These are phyloP conservation scores for Erebia palarica DNA, from an alignment of 2,888 invertebrate genomes.

Conservation along the genomic window DNA sequence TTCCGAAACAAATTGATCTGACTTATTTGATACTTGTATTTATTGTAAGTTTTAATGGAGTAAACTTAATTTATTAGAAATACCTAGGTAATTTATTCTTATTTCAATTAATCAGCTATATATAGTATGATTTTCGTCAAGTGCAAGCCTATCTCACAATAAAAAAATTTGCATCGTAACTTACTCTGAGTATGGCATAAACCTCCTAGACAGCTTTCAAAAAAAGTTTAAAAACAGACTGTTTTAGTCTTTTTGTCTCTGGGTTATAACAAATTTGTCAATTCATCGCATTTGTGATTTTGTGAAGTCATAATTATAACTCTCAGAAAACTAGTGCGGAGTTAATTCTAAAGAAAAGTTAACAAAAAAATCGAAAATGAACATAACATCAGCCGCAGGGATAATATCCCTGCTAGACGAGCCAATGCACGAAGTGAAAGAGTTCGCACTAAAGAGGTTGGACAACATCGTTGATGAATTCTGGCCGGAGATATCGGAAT, in stretches of 20 bases:
- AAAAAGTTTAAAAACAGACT: too few species aligned
- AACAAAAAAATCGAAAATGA: constrained; percentile 58
- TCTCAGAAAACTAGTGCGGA: constrained; percentile 37
- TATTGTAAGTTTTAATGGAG: too few species aligned
- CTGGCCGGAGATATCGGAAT: constrained; percentile 99
- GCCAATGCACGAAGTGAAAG: constrained; percentile 95
- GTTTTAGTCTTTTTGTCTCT: constrained; percentile 45
- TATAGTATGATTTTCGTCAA: too few species aligned
- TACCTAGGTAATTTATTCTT: too few species aligned
- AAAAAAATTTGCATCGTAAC: too few species aligned
- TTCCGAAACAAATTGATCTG: not conserved
- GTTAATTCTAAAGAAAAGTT: constrained; percentile 14
- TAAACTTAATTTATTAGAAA: too few species aligned
- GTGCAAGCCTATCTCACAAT: too few species aligned
- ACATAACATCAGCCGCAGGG: constrained; percentile 87
- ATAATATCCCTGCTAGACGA: constrained; percentile 98
- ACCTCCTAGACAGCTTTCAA: too few species aligned
- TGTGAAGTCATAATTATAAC: constrained; percentile 33
- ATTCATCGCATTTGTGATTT: constrained; percentile 59
- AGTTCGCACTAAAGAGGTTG: constrained; percentile 95
- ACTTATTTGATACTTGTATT: too few species aligned
- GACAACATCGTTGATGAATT: constrained; percentile 98
- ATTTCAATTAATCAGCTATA: too few species aligned
- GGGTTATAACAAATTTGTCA: constrained; percentile 66
- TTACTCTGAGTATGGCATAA: too few species aligned